These are phyloP conservation scores for Oreocharis arfaki DNA, from an alignment of 2,113 vertebrate species.

Conservation along the genomic window DNA sequence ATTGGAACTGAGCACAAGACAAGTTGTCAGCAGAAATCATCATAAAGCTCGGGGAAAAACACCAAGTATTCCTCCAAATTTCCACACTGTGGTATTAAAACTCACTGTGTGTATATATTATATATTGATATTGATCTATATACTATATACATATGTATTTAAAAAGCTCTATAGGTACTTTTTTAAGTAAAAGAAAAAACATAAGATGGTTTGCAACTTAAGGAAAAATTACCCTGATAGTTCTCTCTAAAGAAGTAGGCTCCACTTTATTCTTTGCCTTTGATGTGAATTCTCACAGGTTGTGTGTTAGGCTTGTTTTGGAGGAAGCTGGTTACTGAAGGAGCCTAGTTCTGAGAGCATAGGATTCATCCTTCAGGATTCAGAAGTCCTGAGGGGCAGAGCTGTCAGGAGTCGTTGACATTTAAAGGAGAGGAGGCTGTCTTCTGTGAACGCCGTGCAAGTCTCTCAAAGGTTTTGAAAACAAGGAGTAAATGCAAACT, in stretches of 20 bases:
- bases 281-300: background rate
- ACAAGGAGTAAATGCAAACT: background rate
- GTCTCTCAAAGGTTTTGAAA: constrained; percentile 7
- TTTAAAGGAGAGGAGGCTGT: constrained; percentile 15
- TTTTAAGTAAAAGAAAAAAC: background rate
- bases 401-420: constrained; percentile 6
- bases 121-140: background rate
- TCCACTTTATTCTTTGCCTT: background rate
- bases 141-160: background rate
- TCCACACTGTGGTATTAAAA: background rate
- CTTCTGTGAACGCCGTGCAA: background rate
- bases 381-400: constrained; percentile 9
- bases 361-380: constrained; percentile 9
- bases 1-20: background rate
- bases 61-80: background rate
- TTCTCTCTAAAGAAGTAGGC: background rate
- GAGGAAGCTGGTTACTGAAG: background rate
- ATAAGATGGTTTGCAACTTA: background rate
- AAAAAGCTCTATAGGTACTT: background rate
- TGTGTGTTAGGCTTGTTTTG: background rate
- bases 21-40: background rate
- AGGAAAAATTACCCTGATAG: background rate
- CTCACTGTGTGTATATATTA: background rate
- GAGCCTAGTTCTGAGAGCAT: background rate
- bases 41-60: background rate